Evolutionary conservation across 1,140 invertebrate genomes (phyloP).

Genomic region (Drosophila funebris): DNA sequence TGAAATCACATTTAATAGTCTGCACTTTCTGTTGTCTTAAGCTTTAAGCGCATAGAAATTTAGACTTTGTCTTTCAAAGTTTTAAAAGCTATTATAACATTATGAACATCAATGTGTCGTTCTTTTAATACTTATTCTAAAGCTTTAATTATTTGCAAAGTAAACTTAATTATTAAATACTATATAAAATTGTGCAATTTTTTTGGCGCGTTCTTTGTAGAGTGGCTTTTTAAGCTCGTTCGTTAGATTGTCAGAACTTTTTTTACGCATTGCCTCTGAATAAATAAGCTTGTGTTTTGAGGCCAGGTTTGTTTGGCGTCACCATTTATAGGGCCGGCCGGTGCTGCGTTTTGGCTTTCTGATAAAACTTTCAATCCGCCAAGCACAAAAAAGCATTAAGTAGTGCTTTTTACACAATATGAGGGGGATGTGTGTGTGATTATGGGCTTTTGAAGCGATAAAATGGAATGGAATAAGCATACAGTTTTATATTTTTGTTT

Average conservation of each 20-base stretch:
- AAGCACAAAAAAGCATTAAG: constrained; percentile 74
- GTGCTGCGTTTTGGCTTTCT: constrained; percentile 48
- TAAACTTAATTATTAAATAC: not conserved
- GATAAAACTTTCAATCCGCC: constrained; percentile 71
- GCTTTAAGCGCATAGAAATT: constrained; percentile 69
- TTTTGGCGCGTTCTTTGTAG: not conserved
- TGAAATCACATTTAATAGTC: not conserved
- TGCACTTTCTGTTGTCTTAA: constrained; percentile 39
- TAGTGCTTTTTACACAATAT: constrained; percentile 53
- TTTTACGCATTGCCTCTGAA: not conserved
- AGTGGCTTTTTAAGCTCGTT: constrained; percentile 36
- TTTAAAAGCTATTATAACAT: constrained; percentile 54
- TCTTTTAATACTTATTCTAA: constrained; percentile 21
- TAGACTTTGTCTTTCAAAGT: constrained; percentile 46
- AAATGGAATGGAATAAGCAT: not conserved
- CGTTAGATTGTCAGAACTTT: constrained; percentile 25
- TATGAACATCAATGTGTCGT: not conserved
- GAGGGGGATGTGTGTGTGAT: constrained; percentile 4
- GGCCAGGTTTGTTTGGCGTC: not conserved
- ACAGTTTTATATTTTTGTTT: not conserved
- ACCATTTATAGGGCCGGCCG: constrained; percentile 12
- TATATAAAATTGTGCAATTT: not conserved
- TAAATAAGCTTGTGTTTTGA: constrained; percentile 38
- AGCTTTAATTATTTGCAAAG: constrained; percentile 49
- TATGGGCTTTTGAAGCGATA: not conserved